Conservation (phyloP, 92 coral and sea anemone genomes). For the Umimayanthus kanabou region DNA sequence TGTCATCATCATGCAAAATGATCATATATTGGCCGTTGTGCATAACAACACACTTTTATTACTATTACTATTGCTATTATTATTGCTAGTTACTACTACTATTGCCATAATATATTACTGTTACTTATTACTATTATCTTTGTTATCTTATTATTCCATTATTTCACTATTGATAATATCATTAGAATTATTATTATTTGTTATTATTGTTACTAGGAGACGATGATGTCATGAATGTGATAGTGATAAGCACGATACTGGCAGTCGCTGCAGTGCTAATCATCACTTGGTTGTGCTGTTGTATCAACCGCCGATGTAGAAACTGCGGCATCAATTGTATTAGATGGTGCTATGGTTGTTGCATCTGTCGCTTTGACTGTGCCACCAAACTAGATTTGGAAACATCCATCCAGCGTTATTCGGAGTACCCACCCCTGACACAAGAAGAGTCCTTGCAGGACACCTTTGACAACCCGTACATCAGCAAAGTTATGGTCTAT, state of each 20-base stretch:
- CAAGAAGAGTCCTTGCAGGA: slow-evolving; percentile 5
- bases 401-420: slow-evolving; percentile 36
- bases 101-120: too few species aligned
- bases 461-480: slow-evolving; percentile 14
- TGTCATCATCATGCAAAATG: too few species aligned
- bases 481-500: slow-evolving; percentile 14
- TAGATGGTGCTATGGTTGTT: slow-evolving; percentile 11
- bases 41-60: too few species aligned
- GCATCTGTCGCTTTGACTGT: slow-evolving; percentile 33
- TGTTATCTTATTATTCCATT: too few species aligned
- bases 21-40: too few species aligned
- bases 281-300: slow-evolving; percentile 9
- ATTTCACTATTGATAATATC: too few species aligned
- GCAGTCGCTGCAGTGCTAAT: background rate
- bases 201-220: background rate
- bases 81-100: too few species aligned
- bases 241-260: background rate
- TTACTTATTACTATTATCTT: too few species aligned
- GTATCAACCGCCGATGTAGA: slow-evolving; percentile 21
- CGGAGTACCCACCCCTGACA: slow-evolving; percentile 37
- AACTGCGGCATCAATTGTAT: background rate
- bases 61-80: too few species aligned
- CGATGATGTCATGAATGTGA: background rate
- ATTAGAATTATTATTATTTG: background rate
- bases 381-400: slow-evolving; percentile 11